A percentile compares a stretch with the other conserved stretches of the same genome.
These are phyloP conservation scores for Psylliodes chrysocephalus DNA, from an alignment of 2,888 invertebrate genomes.

Conservation along the genomic window DNA sequence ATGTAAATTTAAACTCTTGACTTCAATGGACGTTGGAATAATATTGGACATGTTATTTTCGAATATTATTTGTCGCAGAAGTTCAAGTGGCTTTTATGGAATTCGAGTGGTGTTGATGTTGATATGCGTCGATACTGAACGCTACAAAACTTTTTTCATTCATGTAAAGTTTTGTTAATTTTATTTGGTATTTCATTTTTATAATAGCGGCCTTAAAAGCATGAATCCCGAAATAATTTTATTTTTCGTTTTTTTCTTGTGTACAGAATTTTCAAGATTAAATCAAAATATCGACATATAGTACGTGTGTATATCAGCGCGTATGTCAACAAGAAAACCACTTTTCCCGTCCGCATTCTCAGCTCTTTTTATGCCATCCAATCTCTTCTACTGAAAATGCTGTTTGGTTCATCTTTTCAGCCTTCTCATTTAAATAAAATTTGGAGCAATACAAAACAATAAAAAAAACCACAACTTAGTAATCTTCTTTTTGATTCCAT, in stretches of 20 bases:
- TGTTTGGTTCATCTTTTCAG: conserved; percentile 17
- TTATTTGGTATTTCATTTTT: background rate
- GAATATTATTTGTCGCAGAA: conserved; percentile 3
- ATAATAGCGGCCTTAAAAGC: background rate
- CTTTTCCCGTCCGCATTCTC: conserved; percentile 34
- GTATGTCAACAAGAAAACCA: conserved; percentile 52
- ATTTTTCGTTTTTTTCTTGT: background rate
- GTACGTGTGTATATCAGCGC: conserved; percentile 51
- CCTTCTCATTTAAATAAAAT: too few species aligned
- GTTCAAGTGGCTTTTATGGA: background rate
- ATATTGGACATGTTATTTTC: conserved; percentile 19
- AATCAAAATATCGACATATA: conserved; percentile 59
- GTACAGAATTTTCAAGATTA: conserved; percentile 51
- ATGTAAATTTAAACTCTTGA: conserved; percentile 34
- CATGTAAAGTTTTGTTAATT: too few species aligned
- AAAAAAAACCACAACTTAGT: too few species aligned
- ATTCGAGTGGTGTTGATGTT: background rate
- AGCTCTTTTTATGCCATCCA: conserved; percentile 26
- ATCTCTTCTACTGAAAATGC: background rate
- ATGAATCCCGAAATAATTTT: too few species aligned
- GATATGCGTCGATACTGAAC: background rate
- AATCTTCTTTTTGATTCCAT: too few species aligned
- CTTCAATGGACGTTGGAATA: conserved; percentile 24
- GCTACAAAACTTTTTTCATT: too few species aligned
- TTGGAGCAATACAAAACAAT: too few species aligned